A percentile compares a stretch with the other conserved stretches of the same genome.
Conservation (phyloP, 2,888 invertebrate genomes). For the Protonemura montana region DNA sequence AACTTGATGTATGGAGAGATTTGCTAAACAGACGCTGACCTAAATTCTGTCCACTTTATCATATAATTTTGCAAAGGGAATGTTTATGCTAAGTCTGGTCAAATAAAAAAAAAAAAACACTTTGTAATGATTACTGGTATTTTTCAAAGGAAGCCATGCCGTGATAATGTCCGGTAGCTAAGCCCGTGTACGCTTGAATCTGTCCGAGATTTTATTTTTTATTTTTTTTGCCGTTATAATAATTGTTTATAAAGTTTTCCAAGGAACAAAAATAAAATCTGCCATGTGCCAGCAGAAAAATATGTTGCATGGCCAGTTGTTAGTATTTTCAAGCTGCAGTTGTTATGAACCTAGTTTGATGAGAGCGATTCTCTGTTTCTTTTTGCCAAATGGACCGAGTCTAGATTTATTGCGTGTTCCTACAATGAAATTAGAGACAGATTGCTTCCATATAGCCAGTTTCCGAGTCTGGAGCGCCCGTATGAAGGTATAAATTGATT, state of each 20-base stretch:
- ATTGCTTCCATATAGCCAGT: constrained; percentile 23
- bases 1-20: constrained; percentile 26
- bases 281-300: background rate
- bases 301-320: background rate
- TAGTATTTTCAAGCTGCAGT: background rate
- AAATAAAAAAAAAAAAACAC: background rate
- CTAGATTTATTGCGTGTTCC: constrained; percentile 27
- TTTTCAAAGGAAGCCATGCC: background rate
- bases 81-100: background rate
- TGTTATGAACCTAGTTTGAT: background rate
- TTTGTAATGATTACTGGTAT: background rate
- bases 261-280: background rate
- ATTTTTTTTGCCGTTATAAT: background rate
- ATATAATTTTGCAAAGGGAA: background rate
- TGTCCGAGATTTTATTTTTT: background rate
- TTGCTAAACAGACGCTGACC: constrained; percentile 26
- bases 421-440: constrained; percentile 24
- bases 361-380: background rate
- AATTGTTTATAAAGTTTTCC: background rate
- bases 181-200: background rate
- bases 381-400: background rate
- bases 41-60: background rate
- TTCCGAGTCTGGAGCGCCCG: constrained; percentile 1
- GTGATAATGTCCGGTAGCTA: background rate
- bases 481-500: constrained; percentile 30